A percentile compares a stretch with the other conserved stretches of the same genome.
These are phyloP conservation scores for Pteropus alecto DNA, from an alignment of 2,113 vertebrate genomes.

Conservation along the genomic window DNA sequence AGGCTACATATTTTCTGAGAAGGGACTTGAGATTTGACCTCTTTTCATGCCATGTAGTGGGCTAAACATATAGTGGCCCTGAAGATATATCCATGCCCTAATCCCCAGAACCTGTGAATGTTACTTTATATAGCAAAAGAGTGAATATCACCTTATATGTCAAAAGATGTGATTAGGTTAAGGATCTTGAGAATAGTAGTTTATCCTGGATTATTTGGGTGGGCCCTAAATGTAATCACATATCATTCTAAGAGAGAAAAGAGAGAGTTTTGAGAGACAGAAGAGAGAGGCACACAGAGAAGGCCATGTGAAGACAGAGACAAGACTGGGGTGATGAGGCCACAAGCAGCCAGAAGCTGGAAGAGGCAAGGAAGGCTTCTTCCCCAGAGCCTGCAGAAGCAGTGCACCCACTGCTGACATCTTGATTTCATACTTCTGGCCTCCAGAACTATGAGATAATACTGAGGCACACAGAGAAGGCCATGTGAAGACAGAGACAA, in stretches of 20 bases:
- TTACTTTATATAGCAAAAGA: background rate
- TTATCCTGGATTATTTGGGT: background rate
- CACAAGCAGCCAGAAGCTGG: background rate
- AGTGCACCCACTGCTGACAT: background rate
- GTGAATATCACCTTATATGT: background rate
- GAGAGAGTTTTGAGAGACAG: background rate
- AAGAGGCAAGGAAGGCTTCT: background rate
- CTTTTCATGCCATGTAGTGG: background rate
- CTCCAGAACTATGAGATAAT: background rate
- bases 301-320: background rate
- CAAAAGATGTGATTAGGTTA: background rate
- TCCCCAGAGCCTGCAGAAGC: background rate
- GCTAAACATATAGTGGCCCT: background rate
- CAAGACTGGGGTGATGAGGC: background rate
- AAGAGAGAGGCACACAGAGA: background rate
- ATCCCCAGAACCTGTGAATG: background rate
- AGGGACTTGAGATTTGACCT: background rate
- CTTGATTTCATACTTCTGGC: background rate
- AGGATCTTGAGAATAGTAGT: background rate
- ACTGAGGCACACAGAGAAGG: background rate
- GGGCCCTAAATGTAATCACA: background rate
- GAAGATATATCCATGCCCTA: background rate
- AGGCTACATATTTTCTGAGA: background rate
- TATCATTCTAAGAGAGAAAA: background rate
- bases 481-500: background rate